Conservation (phyloP, 2,888 invertebrate genomes). For the Bellardia bayeri region DNA sequence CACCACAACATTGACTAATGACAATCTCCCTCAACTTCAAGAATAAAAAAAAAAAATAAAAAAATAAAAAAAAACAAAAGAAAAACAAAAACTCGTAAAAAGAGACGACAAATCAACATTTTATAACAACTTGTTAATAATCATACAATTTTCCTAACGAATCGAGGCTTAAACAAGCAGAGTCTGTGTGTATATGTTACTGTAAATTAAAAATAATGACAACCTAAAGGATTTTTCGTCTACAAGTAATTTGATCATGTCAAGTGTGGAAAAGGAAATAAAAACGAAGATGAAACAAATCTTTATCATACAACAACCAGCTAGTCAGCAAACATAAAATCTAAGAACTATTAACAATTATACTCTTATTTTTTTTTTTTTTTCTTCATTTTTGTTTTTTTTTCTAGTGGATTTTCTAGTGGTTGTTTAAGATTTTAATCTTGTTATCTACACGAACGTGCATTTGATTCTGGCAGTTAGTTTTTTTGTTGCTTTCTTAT, state of each 20-base stretch:
- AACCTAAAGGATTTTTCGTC: constrained; percentile 70
- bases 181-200: constrained; percentile 50
- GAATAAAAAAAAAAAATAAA: not conserved
- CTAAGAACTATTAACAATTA: constrained; percentile 72
- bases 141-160: constrained; percentile 16
- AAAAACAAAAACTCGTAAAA: not conserved
- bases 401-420: constrained; percentile 25
- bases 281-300: constrained; percentile 68
- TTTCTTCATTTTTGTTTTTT: constrained; percentile 21
- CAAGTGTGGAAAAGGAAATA: constrained; percentile 73
- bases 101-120: constrained; percentile 19
- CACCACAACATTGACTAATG: constrained; percentile 55
- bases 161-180: not conserved
- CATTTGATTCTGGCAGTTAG: constrained; percentile 61
- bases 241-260: constrained; percentile 72
- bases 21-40: constrained; percentile 25
- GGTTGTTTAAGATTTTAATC: constrained; percentile 72
- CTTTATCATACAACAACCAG: constrained; percentile 57
- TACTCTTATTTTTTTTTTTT: constrained; percentile 50
- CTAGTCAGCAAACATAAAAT: constrained; percentile 45
- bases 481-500: constrained; percentile 26
- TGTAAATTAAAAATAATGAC: constrained; percentile 72
- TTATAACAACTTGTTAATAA: constrained; percentile 14
- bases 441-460: constrained; percentile 73
- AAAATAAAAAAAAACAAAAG: not conserved